Conservation (phyloP, 2,797 vertebrate genomes). For the Phataginus tricuspis region DNA sequence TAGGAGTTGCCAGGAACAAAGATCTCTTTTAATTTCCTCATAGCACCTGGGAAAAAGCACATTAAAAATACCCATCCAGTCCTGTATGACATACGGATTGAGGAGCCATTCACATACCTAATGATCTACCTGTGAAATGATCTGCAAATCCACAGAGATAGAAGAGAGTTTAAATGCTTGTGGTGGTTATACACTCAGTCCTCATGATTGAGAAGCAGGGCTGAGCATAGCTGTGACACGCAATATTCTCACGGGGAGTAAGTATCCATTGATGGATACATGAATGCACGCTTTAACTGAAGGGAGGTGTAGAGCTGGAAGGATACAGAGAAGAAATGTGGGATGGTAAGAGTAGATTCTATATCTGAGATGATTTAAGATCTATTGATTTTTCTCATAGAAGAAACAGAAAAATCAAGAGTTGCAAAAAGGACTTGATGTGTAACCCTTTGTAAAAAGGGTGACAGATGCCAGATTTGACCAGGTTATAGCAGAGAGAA, state of each 20-base stretch:
- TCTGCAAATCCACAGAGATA: not conserved
- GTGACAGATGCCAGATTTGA: not conserved
- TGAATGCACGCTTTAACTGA: not conserved
- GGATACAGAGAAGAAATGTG: not conserved
- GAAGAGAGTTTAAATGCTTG: not conserved
- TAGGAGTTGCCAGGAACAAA: not conserved
- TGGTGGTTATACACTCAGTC: not conserved
- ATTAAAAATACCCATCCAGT: conserved; percentile 44
- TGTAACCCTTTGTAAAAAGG: not conserved
- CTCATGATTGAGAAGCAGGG: not conserved
- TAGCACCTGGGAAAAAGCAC: conserved; percentile 26
- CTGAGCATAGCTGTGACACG: not conserved
- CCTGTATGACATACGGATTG: not conserved
- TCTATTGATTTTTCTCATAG: not conserved
- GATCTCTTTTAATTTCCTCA: conserved; percentile 39
- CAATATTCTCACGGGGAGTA: not conserved
- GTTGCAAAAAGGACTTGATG: not conserved
- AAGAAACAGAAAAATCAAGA: not conserved
- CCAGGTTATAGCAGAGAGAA: not conserved
- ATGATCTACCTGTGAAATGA: not conserved
- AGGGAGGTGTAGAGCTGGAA: not conserved
- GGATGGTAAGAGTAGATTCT: not conserved
- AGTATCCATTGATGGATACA: not conserved
- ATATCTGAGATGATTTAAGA: not conserved
- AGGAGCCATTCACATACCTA: not conserved